These are phyloP conservation scores for Balanococcus diminutus DNA, from an alignment of 2,888 invertebrate species.

Conservation along the genomic window DNA sequence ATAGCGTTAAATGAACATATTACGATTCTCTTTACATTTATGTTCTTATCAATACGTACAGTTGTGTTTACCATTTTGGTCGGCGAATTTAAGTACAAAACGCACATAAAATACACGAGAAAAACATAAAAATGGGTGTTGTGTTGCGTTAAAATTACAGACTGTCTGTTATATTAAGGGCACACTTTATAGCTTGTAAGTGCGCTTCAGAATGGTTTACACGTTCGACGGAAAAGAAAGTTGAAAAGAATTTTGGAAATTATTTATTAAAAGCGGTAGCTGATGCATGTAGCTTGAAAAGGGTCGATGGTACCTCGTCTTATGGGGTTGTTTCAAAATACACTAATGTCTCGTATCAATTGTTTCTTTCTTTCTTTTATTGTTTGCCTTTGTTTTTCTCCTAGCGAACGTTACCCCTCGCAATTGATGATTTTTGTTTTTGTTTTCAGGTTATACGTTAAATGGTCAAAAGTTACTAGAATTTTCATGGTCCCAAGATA, in stretches of 20 bases:
- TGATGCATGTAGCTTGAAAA: not conserved
- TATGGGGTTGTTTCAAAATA: not conserved
- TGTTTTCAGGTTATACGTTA: slow-evolving; percentile 73
- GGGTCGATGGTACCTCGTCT: not conserved
- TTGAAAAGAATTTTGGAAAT: slow-evolving; percentile 9
- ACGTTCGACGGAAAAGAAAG: slow-evolving; percentile 30
- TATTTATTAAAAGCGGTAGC: slow-evolving; percentile 21
- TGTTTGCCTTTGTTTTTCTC: not conserved
- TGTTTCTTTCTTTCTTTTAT: not conserved
- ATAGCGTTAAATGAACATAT: slow-evolving; percentile 31
- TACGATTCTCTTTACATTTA: slow-evolving; percentile 29
- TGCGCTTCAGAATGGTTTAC: slow-evolving; percentile 14
- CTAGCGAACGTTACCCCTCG: not conserved
- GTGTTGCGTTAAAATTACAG: slow-evolving; percentile 23
- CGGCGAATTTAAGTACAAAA: slow-evolving; percentile 13
- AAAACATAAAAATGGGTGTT: slow-evolving; percentile 40
- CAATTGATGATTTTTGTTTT: not conserved
- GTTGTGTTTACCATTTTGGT: slow-evolving; percentile 30
- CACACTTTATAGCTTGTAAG: slow-evolving; percentile 28
- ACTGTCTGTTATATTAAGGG: slow-evolving; percentile 6
- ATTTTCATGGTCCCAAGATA: slow-evolving; percentile 72
- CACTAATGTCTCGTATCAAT: not conserved
- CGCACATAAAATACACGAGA: slow-evolving; percentile 37
- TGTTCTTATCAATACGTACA: slow-evolving; percentile 28
- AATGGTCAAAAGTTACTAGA: slow-evolving; percentile 86